These are phyloP conservation scores for Lytechinus variegatus DNA, from an alignment of 35 echinoderm and acorn worm species.

Conservation along the genomic window DNA sequence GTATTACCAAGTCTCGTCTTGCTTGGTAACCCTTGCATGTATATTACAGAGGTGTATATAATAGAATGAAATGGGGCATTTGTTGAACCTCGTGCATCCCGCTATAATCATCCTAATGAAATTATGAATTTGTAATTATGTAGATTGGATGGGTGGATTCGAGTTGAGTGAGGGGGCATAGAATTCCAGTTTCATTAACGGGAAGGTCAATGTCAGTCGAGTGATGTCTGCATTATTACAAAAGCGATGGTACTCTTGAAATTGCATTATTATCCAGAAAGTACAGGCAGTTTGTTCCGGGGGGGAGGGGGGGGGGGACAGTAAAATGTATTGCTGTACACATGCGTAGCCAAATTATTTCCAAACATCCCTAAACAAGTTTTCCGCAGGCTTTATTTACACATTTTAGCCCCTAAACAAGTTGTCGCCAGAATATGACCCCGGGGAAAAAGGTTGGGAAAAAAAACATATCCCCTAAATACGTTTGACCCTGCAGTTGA, in stretches of 20 bases:
- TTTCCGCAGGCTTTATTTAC: no score
- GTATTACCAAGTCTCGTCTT: not conserved
- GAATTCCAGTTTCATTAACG: not conserved
- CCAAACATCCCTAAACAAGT: no score
- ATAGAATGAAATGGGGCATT: not conserved
- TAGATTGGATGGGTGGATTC: not conserved
- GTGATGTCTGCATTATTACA: not conserved
- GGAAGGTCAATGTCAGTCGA: not conserved
- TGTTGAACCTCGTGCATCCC: not conserved
- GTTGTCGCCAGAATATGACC: no score
- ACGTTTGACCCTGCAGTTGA: no score
- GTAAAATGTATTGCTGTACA: no score
- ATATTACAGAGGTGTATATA: not conserved
- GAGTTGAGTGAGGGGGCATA: not conserved
- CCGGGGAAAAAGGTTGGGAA: no score
- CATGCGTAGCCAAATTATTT: no score
- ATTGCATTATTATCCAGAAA: no score
- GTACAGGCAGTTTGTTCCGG: no score
- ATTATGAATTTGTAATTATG: not conserved
- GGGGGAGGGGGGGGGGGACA: no score
- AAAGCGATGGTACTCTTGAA: not conserved
- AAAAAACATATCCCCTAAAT: no score
- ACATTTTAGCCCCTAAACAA: no score
- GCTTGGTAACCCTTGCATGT: not conserved
- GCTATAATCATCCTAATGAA: not conserved